Evolutionary conservation across 2,113 vertebrate genomes (phyloP), one percentile per base, ranked within the genome.

Genomic region (Grammomys dolichurus): DNA sequence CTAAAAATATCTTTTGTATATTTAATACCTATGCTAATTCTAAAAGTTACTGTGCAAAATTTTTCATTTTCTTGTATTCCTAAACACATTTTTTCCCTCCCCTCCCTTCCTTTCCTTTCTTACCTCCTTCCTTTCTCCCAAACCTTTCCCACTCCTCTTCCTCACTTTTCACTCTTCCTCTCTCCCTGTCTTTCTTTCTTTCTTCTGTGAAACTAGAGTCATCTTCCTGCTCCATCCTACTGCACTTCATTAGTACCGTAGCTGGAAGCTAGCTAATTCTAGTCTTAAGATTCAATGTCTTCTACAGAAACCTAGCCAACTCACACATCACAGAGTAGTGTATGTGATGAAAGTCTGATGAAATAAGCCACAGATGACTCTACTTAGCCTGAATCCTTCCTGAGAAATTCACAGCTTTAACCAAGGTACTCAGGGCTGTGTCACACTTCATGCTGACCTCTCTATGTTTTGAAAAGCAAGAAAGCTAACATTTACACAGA

Each of bases 301-400:
- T 13, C 72, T 88, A 60, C 14, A 93, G 73, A 87, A 85, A 90
- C 67, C 56, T 87, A 91, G 56, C 82, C 89, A 84, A 89, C 12
- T 81, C 43, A 26, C 20, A 20, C 58, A 9, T 19, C 36, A 69
- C 28, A 67, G 84, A 90, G 58, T 80, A 67, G 67, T 87, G 75
- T 63, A 46, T 28, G 14, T 90, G 56, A 56, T 67, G 8, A 14
- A 26, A 20, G 26, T 5, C 4, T 92, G 1, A 58, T 72, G 84
- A 90, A 43, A 1, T 46, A 48, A 91, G 54, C 13, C 6, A 56
- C 4, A 60, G 33, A 54, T 43, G 51, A 69, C 69, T 69, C 40
- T 51, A 46, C 81, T 46, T 72, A 6, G 9, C 60, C 31, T 81
- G 28, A 82, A 70, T 65, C 72, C 19, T 78, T 92, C 28, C n/a